Evolutionary conservation across 2,113 vertebrate genomes (phyloP).

Genomic region (Nothocercus nigrocapillus): DNA sequence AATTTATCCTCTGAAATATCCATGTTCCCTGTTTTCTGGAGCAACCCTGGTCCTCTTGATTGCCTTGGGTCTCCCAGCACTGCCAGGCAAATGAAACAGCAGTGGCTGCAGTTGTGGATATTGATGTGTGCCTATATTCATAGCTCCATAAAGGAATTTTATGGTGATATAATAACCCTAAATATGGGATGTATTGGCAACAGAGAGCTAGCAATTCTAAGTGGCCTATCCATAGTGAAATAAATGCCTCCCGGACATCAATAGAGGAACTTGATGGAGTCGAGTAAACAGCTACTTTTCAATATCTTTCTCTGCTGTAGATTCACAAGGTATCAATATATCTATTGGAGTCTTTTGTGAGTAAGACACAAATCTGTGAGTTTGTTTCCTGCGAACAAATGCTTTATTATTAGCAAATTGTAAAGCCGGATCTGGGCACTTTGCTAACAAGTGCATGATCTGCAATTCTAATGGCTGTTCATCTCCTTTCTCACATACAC

Average conservation of each 20-base stretch:
- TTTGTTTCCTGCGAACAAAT: constrained; percentile 52
- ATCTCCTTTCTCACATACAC: not conserved
- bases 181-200: constrained; percentile 57
- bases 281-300: constrained; percentile 18
- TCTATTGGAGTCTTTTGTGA: constrained; percentile 55
- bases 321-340: constrained; percentile 63
- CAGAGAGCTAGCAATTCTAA: constrained; percentile 11
- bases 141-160: constrained; percentile 61
- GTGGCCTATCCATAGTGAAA: constrained; percentile 15
- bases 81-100: not conserved
- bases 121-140: constrained; percentile 43
- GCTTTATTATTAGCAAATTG: constrained; percentile 55
- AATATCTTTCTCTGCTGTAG: constrained; percentile 3
- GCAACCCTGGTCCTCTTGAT: not conserved
- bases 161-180: constrained; percentile 61
- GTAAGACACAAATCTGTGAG: constrained; percentile 41
- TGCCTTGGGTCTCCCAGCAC: not conserved
- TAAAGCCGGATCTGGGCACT: constrained; percentile 2
- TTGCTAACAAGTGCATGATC: constrained; percentile 45
- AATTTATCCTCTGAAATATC: not conserved
- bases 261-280: constrained; percentile 45
- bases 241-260: constrained; percentile 52
- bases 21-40: not conserved
- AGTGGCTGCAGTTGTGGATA: not conserved
- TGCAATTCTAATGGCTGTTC: constrained; percentile 60